phyloP scores from a whole-genome alignment of 1,140 invertebrate species.

The Platorchestia sp. region DNA sequence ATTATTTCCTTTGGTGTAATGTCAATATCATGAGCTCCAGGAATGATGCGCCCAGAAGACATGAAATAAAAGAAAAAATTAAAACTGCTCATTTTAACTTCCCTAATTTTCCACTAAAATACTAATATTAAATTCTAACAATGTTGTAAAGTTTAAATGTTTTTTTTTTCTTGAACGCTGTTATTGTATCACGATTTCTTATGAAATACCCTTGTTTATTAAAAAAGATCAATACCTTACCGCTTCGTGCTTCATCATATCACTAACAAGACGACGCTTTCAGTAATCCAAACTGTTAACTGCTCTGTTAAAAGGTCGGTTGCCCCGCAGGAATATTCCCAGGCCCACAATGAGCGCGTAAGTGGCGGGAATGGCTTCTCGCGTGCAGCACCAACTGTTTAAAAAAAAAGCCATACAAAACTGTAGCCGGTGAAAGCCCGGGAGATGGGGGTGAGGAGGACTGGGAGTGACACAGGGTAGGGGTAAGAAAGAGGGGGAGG shows the following conservation, averaged over 20 bases:
- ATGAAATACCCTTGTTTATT: no score
- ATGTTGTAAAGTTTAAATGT: no score
- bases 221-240: no score
- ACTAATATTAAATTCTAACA: no score
- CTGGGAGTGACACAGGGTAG: neutral
- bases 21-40: no score
- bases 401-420: slow-evolving; percentile 4
- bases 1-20: no score
- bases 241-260: slow-evolving; percentile 1
- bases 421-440: neutral
- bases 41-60: no score
- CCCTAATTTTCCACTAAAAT: no score
- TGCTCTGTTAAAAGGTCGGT: neutral
- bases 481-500: neutral
- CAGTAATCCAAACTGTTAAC: neutral
- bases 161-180: no score
- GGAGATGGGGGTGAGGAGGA: neutral
- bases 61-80: no score
- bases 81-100: no score
- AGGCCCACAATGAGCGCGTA: neutral
- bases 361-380: slow-evolving; percentile 6
- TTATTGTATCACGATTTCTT: no score
- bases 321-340: slow-evolving; percentile 16
- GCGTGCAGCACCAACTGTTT: slow-evolving; percentile 7
- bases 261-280: neutral